Base-by-base conservation (phyloP, 2,113 vertebrate genomes). In the Tringa solitaria region DNA sequence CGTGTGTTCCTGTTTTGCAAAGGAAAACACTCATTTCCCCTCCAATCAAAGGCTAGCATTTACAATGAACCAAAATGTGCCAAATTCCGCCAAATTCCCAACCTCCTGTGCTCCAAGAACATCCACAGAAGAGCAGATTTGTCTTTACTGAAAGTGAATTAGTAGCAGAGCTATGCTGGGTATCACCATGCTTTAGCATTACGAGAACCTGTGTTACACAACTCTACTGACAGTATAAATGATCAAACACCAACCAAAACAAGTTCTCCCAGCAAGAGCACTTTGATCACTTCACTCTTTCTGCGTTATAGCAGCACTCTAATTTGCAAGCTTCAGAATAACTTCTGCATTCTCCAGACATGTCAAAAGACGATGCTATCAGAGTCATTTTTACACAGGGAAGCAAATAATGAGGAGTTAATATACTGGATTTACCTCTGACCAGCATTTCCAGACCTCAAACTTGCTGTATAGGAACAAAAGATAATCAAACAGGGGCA, bases 21-120 rank as follows among this genome's bases (percentile, higher is more conserved):
- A 93, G 88, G 85, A 92, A 95, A 95, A 92, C 83, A 90, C 72
- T 90, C 73, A 88, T 93, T 96, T 94, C 90, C 90, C 83, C 21
- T 92, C 68, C 88, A 72, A 4, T 93, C 86, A 94, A 93, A 93
- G 64, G 86, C 57, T 93, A 73, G 60, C 56, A 86, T 81, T 93
- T 70, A 95, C 89, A 95, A 80, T 74, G 48, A 94, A 91, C 53
- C 80, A 83, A 83, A 92, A 94, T 90, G 83, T 78, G 92, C 78
- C 88, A 83, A 83, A 92, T 94, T 92, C 86, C 69, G 79, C 79
- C 88, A 77, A 88, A 90, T 78, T 86, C 68, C 78, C 60, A 32
- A 43, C 43, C 46, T 81, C 24, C 54, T 54, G 11, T 70, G 54
- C 72, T 74, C 46, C 60, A 70, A 54, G 46, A 87, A 84, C 45